phyloP scores from a whole-genome alignment of 2,888 invertebrate species.

The Scaptomyza caliginosa region DNA sequence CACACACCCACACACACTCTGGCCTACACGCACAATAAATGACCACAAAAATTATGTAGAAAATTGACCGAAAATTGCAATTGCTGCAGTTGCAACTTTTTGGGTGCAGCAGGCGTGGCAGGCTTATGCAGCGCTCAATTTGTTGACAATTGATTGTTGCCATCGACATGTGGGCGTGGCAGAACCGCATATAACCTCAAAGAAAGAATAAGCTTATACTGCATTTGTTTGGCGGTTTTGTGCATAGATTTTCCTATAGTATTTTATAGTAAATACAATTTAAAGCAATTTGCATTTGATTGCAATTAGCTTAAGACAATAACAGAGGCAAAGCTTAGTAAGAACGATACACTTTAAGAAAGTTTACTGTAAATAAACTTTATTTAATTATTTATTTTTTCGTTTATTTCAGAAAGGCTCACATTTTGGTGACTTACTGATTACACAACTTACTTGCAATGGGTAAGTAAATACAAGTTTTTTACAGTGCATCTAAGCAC shows the following conservation, averaged over 20 bases:
- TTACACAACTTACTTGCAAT: too few relatives aligned
- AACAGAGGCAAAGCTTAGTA: background rate
- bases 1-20: background rate
- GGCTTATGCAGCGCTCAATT: slow-evolving; percentile 43
- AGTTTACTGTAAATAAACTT: background rate
- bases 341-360: slow-evolving; percentile 3
- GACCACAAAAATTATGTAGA: slow-evolving; percentile 72
- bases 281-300: slow-evolving; percentile 10
- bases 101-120: slow-evolving; percentile 11
- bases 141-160: slow-evolving; percentile 55
- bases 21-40: slow-evolving; percentile 17
- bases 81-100: slow-evolving; percentile 57
- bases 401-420: too few relatives aligned
- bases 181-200: background rate
- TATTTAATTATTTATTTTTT: too few relatives aligned
- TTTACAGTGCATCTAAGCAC: background rate
- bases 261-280: slow-evolving; percentile 18
- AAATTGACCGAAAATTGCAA: slow-evolving; percentile 73
- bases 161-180: slow-evolving; percentile 30
- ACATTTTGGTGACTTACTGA: too few relatives aligned
- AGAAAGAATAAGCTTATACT: slow-evolving; percentile 59
- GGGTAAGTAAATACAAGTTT: background rate
- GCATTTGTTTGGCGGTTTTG: slow-evolving; percentile 72
- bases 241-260: slow-evolving; percentile 14
- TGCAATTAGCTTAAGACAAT: slow-evolving; percentile 21